Evolutionary conservation across 2,797 vertebrate species (phyloP).

Genomic region (Onychomys arenicola): DNA sequence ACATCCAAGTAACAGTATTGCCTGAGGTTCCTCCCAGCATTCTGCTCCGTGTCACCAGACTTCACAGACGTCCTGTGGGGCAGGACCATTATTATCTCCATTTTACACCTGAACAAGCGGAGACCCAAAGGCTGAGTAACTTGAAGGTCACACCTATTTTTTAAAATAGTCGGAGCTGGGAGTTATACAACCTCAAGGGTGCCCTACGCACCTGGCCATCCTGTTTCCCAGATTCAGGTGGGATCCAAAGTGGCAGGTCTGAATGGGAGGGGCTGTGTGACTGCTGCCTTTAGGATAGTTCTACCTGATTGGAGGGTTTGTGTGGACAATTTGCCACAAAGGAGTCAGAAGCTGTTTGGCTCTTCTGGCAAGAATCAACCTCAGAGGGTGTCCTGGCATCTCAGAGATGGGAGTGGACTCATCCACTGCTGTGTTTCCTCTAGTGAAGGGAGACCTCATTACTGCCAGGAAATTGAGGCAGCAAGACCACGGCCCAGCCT

Average conservation of each 20-base stretch:
- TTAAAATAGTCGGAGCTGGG: neutral
- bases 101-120: neutral
- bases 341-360: neutral
- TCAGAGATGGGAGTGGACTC: neutral
- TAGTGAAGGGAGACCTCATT: neutral
- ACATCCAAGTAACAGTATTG: neutral
- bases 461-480: accelerated
- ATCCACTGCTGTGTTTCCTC: neutral
- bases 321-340: neutral
- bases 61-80: neutral
- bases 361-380: neutral
- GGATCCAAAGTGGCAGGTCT: neutral
- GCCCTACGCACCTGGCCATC: neutral
- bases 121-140: neutral
- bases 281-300: neutral
- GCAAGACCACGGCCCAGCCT: neutral
- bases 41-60: neutral
- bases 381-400: neutral
- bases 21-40: neutral
- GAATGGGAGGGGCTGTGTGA: accelerated
- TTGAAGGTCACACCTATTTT: neutral
- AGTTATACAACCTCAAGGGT: neutral
- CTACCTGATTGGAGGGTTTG: neutral
- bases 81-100: neutral
- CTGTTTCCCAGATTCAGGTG: neutral